Conservation (phyloP, 2,888 invertebrate genomes). For the Sarcophaga rosellei region DNA sequence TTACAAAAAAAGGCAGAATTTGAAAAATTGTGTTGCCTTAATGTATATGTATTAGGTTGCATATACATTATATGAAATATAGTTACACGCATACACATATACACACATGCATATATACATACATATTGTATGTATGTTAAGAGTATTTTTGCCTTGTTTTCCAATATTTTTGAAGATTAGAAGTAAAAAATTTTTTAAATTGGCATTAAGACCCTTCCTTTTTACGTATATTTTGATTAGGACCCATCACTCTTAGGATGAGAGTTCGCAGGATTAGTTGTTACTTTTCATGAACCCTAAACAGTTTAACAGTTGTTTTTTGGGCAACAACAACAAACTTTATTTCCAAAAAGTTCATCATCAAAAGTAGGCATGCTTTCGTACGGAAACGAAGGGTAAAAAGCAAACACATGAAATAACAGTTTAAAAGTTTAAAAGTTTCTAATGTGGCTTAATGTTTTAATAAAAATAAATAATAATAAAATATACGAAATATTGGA, state of each 20-base stretch:
- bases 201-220: conserved; percentile 40
- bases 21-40: too few relatives aligned
- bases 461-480: too few relatives aligned
- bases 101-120: too few relatives aligned
- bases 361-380: conserved; percentile 8
- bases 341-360: conserved; percentile 17
- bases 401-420: background rate
- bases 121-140: too few relatives aligned
- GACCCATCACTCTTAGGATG: conserved; percentile 39
- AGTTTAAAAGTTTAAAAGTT: conserved; percentile 14
- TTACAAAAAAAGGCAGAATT: too few relatives aligned
- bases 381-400: background rate
- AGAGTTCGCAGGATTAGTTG: conserved; percentile 46
- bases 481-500: too few relatives aligned
- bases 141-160: conserved; percentile 12
- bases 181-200: conserved; percentile 45
- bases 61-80: too few relatives aligned
- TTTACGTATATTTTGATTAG: conserved; percentile 40
- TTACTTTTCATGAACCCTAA: conserved; percentile 11
- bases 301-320: conserved; percentile 18
- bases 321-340: background rate
- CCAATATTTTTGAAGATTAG: conserved; percentile 39
- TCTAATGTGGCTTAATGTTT: conserved; percentile 14
- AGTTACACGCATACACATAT: too few relatives aligned
- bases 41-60: too few relatives aligned